Evolutionary conservation across 1,140 invertebrate species (phyloP).

Genomic region (Cotesia chilonis): DNA sequence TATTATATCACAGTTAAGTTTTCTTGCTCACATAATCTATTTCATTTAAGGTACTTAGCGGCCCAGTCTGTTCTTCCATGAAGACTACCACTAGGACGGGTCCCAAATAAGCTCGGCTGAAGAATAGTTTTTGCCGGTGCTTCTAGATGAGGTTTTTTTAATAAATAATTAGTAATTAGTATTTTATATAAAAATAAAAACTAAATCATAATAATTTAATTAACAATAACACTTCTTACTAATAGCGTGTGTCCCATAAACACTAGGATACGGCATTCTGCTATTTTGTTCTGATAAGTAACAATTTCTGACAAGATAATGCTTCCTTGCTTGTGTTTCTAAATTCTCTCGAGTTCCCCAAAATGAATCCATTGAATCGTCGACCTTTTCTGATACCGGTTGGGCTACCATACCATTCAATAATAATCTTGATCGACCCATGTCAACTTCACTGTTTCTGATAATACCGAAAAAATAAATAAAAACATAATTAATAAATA

Average conservation of each 20-base stretch:
- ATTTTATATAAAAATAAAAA: not conserved
- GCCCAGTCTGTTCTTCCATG: constrained; percentile 72
- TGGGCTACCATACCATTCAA: constrained; percentile 46
- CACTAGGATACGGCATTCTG: constrained; percentile 59
- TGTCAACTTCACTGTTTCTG: constrained; percentile 54
- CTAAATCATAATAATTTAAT: constrained; percentile 3
- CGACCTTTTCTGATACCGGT: constrained; percentile 46
- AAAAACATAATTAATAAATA: not conserved
- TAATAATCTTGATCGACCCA: constrained; percentile 46
- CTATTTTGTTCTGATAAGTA: constrained; percentile 69
- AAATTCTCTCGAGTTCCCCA: constrained; percentile 54
- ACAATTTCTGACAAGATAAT: constrained; percentile 70
- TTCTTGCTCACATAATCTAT: not conserved
- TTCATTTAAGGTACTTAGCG: constrained; percentile 69
- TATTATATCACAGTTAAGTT: not conserved
- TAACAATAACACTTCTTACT: constrained; percentile 41
- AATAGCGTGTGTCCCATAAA: constrained; percentile 54
- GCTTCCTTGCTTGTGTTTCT: constrained; percentile 68
- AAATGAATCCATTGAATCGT: constrained; percentile 51
- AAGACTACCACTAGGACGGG: constrained; percentile 59
- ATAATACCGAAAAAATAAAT: constrained; percentile 39
- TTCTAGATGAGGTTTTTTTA: constrained; percentile 43
- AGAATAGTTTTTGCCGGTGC: constrained; percentile 52
- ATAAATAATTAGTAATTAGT: not conserved
- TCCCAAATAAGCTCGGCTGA: constrained; percentile 55